Evolutionary conservation across 2,888 invertebrate genomes (phyloP).

Genomic region (Drosophila mercatorum): DNA sequence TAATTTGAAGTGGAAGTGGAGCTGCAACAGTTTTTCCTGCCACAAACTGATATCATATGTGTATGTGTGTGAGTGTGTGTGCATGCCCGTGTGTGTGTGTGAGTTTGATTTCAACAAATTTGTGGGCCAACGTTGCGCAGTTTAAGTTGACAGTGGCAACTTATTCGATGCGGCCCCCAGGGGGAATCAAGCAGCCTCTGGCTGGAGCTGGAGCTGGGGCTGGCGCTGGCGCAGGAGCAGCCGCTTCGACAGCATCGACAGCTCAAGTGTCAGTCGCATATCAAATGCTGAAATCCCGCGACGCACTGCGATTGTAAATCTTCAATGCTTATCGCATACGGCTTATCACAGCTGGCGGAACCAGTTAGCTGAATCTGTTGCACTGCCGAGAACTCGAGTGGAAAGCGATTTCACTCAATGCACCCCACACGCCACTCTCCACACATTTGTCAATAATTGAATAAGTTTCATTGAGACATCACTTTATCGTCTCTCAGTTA

Average conservation of each 20-base stretch:
- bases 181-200: conserved; percentile 51
- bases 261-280: conserved; percentile 66
- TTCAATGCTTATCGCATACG: conserved; percentile 61
- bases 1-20: conserved; percentile 58
- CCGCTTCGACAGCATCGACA: conserved; percentile 30
- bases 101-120: conserved; percentile 63
- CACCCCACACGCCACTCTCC: neutral
- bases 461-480: conserved; percentile 30
- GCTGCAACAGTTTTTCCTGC: conserved; percentile 50
- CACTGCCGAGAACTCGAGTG: conserved; percentile 20
- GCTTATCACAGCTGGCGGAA: conserved; percentile 62
- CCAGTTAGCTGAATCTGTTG: conserved; percentile 33
- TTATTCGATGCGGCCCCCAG: conserved; percentile 46
- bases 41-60: neutral
- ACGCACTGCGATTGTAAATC: conserved; percentile 69
- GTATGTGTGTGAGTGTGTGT: neutral
- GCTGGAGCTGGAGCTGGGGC: conserved; percentile 9
- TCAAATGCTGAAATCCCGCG: conserved; percentile 62
- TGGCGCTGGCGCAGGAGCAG: conserved; percentile 7
- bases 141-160: conserved; percentile 68
- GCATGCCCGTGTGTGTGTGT: conserved; percentile 13
- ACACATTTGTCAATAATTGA: conserved; percentile 31
- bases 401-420: conserved; percentile 41
- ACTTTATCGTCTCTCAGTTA: no score
- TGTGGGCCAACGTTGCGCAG: conserved; percentile 61